Base-by-base conservation (phyloP, 2,797 vertebrate species). In the Molossus molossus region DNA sequence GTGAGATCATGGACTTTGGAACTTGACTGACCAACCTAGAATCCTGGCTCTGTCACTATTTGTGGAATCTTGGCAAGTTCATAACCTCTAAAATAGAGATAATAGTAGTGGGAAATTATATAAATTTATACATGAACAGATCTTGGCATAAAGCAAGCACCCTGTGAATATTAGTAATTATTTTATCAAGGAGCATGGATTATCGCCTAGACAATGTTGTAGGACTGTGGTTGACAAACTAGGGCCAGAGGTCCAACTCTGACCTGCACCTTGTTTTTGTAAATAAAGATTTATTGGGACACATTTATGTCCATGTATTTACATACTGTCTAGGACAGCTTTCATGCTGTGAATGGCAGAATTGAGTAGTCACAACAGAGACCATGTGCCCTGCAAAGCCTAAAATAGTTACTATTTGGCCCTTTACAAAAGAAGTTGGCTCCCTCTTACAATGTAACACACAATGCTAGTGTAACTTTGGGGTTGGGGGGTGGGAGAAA, bases 271-370 rank as follows among this genome's bases (percentile, higher is more conserved):
- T 57, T 82, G 17, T 13, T 84, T 88, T 64, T 55, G 20, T 73
- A 83, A 95, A n/a, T 84, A 79, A 88, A 75, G n/a, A 55, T 70
- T 87, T 88, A 64, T 76, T 64, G 88, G 75, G 82, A 91, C 27
- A 75, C 25, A 67, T 53, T 50, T 33, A 23, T 72, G 57, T 2
- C 57, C 21, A 25, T 62, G 70, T 48, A 75, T 87, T 94, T 82
- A 67, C 58, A 45, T 40, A 50, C 80, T 23, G 7, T 72, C 58
- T 62, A 15, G 57, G 83, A 21, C 70, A 79, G 27, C 72, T 87
- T 91, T n/a, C 86, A 37, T 2, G 50, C 2, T 17, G 6, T 14
- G 9, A 5, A 1, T 50, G 21, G 67, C 40, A 83, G 45, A 81
- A 64, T 0, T 48, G 18, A 80, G 37, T 64, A 58, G 12, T 62